Conservation (phyloP, 2,797 vertebrate species). For the Gallinago nigripennis region DNA sequence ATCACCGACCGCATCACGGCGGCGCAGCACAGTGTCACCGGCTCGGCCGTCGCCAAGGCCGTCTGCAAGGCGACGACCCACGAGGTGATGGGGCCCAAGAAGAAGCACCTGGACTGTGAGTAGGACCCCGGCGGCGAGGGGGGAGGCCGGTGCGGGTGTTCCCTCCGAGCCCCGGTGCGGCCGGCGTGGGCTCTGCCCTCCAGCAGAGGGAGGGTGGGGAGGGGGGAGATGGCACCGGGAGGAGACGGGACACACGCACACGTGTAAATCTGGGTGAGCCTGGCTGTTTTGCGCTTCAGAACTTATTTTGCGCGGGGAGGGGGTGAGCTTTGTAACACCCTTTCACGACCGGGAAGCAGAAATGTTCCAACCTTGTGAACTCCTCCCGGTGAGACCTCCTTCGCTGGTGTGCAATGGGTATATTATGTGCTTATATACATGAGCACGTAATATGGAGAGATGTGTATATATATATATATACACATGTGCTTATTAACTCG, state of each 20-base stretch:
- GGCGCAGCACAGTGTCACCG: slow-evolving; percentile 95
- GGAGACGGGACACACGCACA: not conserved
- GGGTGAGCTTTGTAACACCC: not conserved
- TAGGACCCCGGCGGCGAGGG: slow-evolving; percentile 7
- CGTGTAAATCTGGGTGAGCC: not conserved
- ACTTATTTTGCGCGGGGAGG: not conserved
- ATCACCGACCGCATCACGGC: slow-evolving; percentile 92
- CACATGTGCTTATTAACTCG: not conserved
- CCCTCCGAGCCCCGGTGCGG: not conserved
- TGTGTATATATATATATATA: too few species aligned
- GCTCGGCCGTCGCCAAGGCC: slow-evolving; percentile 89
- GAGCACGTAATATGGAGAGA: not conserved
- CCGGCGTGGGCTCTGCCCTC: not conserved
- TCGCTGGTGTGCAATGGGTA: not conserved
- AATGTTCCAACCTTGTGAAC: not conserved
- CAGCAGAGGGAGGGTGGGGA: not conserved
- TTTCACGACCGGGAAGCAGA: not conserved
- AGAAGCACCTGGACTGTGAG: slow-evolving; percentile 93
- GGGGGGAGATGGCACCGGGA: not conserved
- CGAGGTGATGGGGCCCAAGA: slow-evolving; percentile 89
- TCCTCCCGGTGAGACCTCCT: not conserved
- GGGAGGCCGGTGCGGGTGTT: not conserved
- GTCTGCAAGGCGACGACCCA: slow-evolving; percentile 91
- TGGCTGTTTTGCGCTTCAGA: not conserved
- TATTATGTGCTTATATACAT: too few species aligned